Evolutionary conservation across 2,797 vertebrate species (phyloP), one percentile per base, ranked within the genome.

Genomic region (Gila robusta): DNA sequence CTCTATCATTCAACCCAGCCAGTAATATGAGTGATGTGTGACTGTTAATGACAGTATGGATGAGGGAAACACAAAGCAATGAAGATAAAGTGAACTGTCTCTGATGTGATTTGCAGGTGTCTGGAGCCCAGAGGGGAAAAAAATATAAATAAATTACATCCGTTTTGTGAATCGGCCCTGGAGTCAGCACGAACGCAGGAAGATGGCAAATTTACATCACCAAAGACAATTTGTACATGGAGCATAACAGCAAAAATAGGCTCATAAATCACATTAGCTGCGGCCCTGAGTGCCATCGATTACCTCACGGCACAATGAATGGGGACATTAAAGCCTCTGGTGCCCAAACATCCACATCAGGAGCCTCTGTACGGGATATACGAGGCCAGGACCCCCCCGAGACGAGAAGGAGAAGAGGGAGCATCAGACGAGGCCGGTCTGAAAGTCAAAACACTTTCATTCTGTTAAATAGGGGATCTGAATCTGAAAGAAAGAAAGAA

Each of bases 181-280:
- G 83, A 93, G 93, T 95, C 95, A 94, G 95, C 94, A 93, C 91
- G 90, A 77, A 93, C 89, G 92, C 87, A 84, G 92, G 89, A 92
- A 94, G 92, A 93, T 87, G 90, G 88, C 82, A 91, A 93, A 94
- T 95, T 95, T 95, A 95, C 94, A 95, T 95, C 94, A 94, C 89
- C 93, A 90, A 90, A 94, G 94, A 95, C 93, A 92, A 93, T 94
- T 95, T 96, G 93, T 96, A 95, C 93, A 91, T 94, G 94, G 95
- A 93, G 94, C 95, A 95, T 95, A 95, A 94, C 94, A 93, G 93
- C 84, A 90, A 93, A 94, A 95, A 96, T 95, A 92, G 94, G 93
- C 86, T 90, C 94, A 96, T 96, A 96, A 95, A 96, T 96, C 95
- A 96, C 93, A 94, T 95, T 94, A 94, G 93, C 94, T 92, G 91